Evolutionary conservation across 2,888 invertebrate species (phyloP).

Genomic region (Chymomyza procnemis): DNA sequence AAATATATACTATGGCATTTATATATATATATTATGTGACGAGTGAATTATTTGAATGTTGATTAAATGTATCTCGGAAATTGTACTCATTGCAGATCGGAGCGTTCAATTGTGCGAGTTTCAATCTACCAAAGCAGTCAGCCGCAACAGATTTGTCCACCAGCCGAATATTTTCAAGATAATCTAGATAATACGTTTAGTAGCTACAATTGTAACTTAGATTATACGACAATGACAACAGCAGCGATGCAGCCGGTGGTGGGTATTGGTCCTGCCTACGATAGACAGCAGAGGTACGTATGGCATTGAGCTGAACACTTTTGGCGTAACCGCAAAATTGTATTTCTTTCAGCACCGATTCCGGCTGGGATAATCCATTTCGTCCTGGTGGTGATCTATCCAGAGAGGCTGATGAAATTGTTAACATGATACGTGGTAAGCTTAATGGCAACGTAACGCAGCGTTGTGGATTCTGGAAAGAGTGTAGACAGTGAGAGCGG

Average conservation of each 20-base stretch:
- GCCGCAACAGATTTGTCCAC: slow-evolving; percentile 83
- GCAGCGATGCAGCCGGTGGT: slow-evolving; percentile 54
- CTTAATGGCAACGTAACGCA: no score
- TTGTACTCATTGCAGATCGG: slow-evolving; percentile 82
- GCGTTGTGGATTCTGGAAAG: no score
- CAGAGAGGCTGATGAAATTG: slow-evolving; percentile 93
- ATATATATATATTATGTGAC: no score
- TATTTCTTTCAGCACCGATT: slow-evolving; percentile 87
- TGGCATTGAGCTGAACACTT: neutral
- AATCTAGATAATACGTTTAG: slow-evolving; percentile 73
- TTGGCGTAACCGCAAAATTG: neutral
- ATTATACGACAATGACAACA: slow-evolving; percentile 75
- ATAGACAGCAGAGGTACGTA: slow-evolving; percentile 78
- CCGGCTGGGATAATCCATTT: slow-evolving; percentile 98
- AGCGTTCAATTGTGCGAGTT: slow-evolving; percentile 89
- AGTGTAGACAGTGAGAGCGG: no score
- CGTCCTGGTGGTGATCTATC: slow-evolving; percentile 97
- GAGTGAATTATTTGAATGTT: slow-evolving; percentile 8
- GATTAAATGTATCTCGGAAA: neutral
- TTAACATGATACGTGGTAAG: slow-evolving; percentile 92
- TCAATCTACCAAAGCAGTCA: slow-evolving; percentile 90
- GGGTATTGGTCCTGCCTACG: slow-evolving; percentile 70
- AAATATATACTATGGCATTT: slow-evolving; percentile 1
- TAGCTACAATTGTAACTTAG: slow-evolving; percentile 75
- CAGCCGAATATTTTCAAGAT: slow-evolving; percentile 79